Evolutionary conservation across 1,140 invertebrate genomes (phyloP).

Genomic region (Atta texana): DNA sequence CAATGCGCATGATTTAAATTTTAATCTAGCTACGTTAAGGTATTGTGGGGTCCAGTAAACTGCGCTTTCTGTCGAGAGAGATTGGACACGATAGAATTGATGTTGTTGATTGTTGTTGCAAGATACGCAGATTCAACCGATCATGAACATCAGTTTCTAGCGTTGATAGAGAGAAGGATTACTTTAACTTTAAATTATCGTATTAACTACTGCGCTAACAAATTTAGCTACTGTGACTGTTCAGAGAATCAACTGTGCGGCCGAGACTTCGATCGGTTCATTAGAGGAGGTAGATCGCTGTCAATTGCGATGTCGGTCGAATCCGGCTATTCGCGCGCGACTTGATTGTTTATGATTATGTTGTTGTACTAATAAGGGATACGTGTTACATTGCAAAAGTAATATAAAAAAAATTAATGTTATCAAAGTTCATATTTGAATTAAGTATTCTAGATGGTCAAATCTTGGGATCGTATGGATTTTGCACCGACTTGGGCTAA

Average conservation of each 20-base stretch:
- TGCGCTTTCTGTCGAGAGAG: conserved; percentile 36
- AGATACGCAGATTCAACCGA: conserved; percentile 12
- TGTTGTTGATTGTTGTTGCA: neutral
- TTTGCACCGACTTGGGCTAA: no score
- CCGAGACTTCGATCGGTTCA: neutral
- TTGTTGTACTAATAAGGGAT: neutral
- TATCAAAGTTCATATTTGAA: no score
- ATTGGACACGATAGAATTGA: neutral
- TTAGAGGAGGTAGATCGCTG: neutral
- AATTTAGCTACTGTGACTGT: neutral
- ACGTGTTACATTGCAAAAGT: no score
- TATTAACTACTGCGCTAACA: conserved; percentile 2
- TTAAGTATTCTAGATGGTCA: no score
- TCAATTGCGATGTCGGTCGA: neutral
- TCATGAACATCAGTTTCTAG: neutral
- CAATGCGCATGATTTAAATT: conserved; percentile 78
- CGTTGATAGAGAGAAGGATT: neutral
- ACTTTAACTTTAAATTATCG: neutral
- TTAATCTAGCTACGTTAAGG: conserved; percentile 70
- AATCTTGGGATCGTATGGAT: no score
- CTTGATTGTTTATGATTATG: neutral
- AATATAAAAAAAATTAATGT: no score
- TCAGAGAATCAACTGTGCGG: neutral
- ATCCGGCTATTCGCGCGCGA: conserved; percentile 4
- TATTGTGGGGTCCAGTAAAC: conserved; percentile 23